A percentile compares a stretch with the other conserved stretches of the same genome.
Evolutionary conservation across 2,113 vertebrate species (phyloP).

Genomic region (Orycteropus afer): DNA sequence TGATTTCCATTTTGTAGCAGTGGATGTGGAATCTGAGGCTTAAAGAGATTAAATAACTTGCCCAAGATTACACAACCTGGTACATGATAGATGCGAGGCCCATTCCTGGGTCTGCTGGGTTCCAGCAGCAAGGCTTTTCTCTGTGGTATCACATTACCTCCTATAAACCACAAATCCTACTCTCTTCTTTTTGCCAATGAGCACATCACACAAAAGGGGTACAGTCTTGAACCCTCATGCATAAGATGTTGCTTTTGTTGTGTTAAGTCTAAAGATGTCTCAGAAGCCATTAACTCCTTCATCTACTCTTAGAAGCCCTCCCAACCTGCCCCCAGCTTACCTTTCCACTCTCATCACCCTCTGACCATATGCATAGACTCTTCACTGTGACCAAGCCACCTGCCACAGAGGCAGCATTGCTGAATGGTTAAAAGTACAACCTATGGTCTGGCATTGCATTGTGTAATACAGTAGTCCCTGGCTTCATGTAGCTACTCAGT

Average conservation of each 20-base stretch:
- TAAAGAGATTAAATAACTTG: slow-evolving; percentile 36
- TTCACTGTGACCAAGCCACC: not conserved
- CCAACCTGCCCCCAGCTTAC: not conserved
- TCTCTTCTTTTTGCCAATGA: not conserved
- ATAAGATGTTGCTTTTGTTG: not conserved
- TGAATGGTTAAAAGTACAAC: not conserved
- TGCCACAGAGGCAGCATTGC: rapidly evolving
- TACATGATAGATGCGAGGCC: not conserved
- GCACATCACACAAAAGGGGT: not conserved
- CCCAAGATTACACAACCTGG: not conserved
- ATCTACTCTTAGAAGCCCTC: not conserved
- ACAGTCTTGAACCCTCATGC: not conserved
- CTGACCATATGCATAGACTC: not conserved
- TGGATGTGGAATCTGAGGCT: not conserved
- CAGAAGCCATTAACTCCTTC: not conserved
- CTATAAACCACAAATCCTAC: not conserved
- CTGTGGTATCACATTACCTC: rapidly evolving
- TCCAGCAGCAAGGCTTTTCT: not conserved
- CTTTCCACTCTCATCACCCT: not conserved
- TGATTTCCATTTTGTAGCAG: not conserved
- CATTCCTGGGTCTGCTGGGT: not conserved
- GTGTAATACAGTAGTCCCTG: not conserved
- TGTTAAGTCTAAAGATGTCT: not conserved
- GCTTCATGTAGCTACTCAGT: not conserved
- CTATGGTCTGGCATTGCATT: rapidly evolving